Base-by-base conservation (phyloP, 1,140 invertebrate species). In the Alviniconcha marisindica region DNA sequence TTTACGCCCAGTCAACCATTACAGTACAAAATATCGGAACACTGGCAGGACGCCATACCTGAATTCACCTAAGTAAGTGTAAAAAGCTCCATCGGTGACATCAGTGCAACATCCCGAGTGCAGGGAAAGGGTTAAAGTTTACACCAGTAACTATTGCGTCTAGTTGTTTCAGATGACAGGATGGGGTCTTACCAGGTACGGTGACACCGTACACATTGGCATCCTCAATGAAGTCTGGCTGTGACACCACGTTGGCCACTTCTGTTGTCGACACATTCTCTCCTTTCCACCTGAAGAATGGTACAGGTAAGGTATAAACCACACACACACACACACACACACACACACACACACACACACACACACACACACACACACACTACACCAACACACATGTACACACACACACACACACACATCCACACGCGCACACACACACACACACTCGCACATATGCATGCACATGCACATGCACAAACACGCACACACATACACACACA, bases 201-300 rank as follows among this genome's bases (percentile, higher is more conserved):
- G 96, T 93, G 0, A 99, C 97, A 56, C 98, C 98, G 92, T 97
- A 99, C 7, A 99, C 97, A 83, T 98, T 96, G 77, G 96, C 97
- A 93, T 99, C 98, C 96, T 95, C 89, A 97, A 97, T 84, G 95
- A 95, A 56, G n/a, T 84, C 40, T 2, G 88, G 74, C 40, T 83
- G 38, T 15, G 88, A 83, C 4, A 92, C 38, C 3, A 91, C 92
- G 91, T 97, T 96, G 77, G 97, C 98, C 3, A 99, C 96, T 94
- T 99, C 99, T 4, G 96, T 97, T 2, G 98, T 99, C 15, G 97
- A 98, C 1, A 99, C 98, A 94, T 99, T 99, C 94, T 99, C 99
- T 15, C 98, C 98, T 93, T 98, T 98, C 94, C 94, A 95, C 81
- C 92, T 92, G 80, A 48, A 83, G 33, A 60, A 5, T 15, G 15